Base-by-base conservation (phyloP, 2,113 vertebrate species). In the Aepyceros melampus region DNA sequence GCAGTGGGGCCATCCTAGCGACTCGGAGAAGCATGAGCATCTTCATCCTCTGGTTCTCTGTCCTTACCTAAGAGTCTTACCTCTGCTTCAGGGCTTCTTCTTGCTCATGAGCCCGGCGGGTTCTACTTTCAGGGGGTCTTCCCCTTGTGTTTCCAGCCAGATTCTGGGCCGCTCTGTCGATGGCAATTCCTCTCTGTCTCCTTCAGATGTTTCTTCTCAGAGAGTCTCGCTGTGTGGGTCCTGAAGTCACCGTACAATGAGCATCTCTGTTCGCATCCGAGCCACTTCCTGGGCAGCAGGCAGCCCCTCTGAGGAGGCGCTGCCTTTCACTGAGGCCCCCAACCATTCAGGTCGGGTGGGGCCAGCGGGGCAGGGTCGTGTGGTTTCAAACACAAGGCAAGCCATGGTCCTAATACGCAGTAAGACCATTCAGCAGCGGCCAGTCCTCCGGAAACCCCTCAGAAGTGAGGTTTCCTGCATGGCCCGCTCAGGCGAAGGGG, bases 1-100 rank as follows among this genome's bases (percentile, higher is more conserved):
- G 8, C 2, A n/a, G 71, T 5, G 0, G 17, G 7, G 3, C 17
- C 2, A 0, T 23, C 33, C 51, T 2, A 7, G 43, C 10, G 11
- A 29, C n/a, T 12, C 0, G 0, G 51, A 76, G 82, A 10, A 56
- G 74, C 49, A 6, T 47, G 47, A 27, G n/a, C 2, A 1, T 55
- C 45, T 76, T 40, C 47, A 14, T 10, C n/a, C 45, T 87, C 71
- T 40, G 85, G 9, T 33, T 11, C 15, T 36, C 25, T 82, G 33
- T 33, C 16, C 9, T 74, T 45, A 14, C 55, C 25, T 78, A 64
- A 60, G 29, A 78, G 78, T 15, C 71, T 25, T 5, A 43, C 51
- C 71, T 56, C 16, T 25, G 81, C 81, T 33, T 36, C 56, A 43
- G 56, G 25, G 31, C 29, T 43, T 16, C 15, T 2, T 0, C 29